Evolutionary conservation across 1,140 invertebrate species (phyloP), one percentile per base, ranked within the genome.

Genomic region (Bombus superbus): DNA sequence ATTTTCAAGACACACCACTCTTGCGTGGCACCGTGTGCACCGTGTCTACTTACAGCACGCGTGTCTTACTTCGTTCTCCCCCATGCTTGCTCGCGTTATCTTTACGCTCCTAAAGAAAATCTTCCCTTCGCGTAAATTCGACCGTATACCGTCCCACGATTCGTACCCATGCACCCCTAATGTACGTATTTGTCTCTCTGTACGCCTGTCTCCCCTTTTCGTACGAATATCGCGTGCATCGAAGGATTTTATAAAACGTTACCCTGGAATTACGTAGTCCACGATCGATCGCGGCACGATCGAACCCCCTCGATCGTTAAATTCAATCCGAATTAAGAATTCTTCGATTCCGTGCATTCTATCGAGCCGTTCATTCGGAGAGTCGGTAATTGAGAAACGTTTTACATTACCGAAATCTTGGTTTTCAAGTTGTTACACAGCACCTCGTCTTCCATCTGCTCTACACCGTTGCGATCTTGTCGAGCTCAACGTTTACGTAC

Each of bases 241-340:
- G 25, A 57, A 38, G 38, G 57, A 75, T 83, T 84, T 83, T 78
- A 86, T 78, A 86, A 86, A 90, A 87, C 88, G 69, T 91, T 84
- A 87, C 86, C 88, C 87, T 89, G 82, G 79, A 86, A 73, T 88
- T 85, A 81, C 81, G 44, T 79, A 73, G 53, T 62, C 72, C 78
- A 59, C 68, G 83, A 89, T 75, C 87, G 79, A 82, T 75, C 83
- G 71, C 77, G 86, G 69, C 40, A 68, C 53, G 44, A 62, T 64
- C n/a, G 42, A 76, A 9, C 11, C 11, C 35, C 22, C 59, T 25
- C 59, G 2, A 53, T 53, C 8, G 47, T 1, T 53, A 15, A 53
- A 53, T 53, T 53, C 18, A 8, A 22, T 53, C 18, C 47, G 18
- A 53, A 53, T 53, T 6, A 53, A 53, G 0, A 53, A 53, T 22